These are phyloP conservation scores for Ctena decussata DNA, from an alignment of 2,888 invertebrate species.

Conservation along the genomic window DNA sequence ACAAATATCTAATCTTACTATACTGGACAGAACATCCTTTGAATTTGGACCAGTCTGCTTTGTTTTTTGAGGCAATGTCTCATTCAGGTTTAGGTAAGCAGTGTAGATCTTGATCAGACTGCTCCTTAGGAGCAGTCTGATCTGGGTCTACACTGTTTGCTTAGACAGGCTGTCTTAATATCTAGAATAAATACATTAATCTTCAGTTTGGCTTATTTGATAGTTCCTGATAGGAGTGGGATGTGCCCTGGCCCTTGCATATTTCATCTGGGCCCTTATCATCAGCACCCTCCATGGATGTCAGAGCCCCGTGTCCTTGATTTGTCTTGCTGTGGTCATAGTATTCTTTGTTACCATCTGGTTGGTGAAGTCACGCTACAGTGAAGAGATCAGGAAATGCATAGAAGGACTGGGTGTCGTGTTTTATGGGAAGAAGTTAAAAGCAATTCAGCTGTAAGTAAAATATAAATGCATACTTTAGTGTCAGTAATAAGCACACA, in stretches of 20 bases:
- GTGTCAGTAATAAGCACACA: too few species aligned
- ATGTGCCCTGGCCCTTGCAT: conserved; percentile 44
- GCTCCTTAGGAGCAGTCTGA: too few species aligned
- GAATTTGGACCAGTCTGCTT: too few species aligned
- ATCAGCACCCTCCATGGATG: conserved; percentile 51
- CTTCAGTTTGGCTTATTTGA: neutral
- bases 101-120: neutral
- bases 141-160: neutral
- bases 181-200: neutral
- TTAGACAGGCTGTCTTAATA: neutral
- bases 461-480: too few species aligned
- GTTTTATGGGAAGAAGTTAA: conserved; percentile 26
- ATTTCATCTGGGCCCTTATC: conserved; percentile 71
- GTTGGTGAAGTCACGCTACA: conserved; percentile 58
- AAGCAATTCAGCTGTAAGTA: conserved; percentile 64
- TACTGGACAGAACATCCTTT: too few species aligned
- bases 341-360: conserved; percentile 49
- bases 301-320: conserved; percentile 65
- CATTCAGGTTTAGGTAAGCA: too few species aligned
- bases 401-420: conserved; percentile 20
- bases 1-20: too few species aligned
- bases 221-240: conserved; percentile 13
- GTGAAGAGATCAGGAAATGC: conserved; percentile 43
- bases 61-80: too few species aligned
- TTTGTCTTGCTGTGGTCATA: conserved; percentile 64